phyloP scores from a whole-genome alignment of 2,888 invertebrate species.

The Epiblema foenella region DNA sequence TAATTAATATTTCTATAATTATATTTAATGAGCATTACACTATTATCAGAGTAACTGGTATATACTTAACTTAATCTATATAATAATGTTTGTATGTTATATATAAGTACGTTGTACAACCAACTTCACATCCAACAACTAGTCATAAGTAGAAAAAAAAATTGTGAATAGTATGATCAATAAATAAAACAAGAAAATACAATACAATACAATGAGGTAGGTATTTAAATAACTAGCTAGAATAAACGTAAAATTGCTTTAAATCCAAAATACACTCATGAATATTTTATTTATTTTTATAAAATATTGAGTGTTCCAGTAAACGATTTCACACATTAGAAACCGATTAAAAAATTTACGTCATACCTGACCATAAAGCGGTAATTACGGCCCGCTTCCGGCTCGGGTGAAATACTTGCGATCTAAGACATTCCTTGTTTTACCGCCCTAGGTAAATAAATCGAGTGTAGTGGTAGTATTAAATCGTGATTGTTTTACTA shows the following conservation, averaged over 20 bases:
- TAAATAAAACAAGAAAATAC: neutral
- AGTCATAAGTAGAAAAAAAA: neutral
- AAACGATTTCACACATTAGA: neutral
- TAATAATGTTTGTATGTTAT: constrained; percentile 35
- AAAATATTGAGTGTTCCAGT: neutral
- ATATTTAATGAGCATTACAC: constrained; percentile 37
- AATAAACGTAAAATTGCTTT: too few relatives aligned
- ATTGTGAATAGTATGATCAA: neutral
- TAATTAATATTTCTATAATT: neutral
- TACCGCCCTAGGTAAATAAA: too few relatives aligned
- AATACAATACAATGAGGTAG: neutral
- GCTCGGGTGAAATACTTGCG: too few relatives aligned
- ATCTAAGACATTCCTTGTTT: too few relatives aligned
- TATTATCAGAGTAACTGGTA: constrained; percentile 31
- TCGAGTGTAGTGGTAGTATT: neutral
- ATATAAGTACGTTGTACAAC: constrained; percentile 15
- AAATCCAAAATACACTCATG: too few relatives aligned
- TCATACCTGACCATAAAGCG: too few relatives aligned
- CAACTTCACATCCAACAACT: neutral
- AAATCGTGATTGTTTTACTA: constrained; percentile 5
- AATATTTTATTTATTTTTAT: neutral
- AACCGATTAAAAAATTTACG: neutral
- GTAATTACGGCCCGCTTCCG: too few relatives aligned
- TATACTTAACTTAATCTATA: constrained; percentile 11
- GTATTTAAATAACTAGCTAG: neutral